Evolutionary conservation across 2,113 vertebrate genomes (phyloP), one percentile per base, ranked within the genome.

Genomic region (Procavia capensis): DNA sequence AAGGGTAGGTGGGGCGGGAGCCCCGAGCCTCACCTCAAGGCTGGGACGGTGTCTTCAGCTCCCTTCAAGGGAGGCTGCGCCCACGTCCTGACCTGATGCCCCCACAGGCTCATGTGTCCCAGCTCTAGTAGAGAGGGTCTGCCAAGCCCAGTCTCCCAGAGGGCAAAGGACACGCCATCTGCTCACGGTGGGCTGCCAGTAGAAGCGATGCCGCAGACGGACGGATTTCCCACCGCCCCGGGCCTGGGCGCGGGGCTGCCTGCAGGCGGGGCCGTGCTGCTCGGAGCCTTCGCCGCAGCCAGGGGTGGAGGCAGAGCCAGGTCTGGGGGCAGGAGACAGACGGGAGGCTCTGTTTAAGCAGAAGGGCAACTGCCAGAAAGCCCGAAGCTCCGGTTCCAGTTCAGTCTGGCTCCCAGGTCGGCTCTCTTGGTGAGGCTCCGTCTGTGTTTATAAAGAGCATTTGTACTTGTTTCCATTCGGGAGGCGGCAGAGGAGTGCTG

Each of bases 401-500:
- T 96, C 92, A 97, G 85, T 75, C 85, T 5, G 3, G 91, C 88
- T 94, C 47, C 43, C 47, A 68, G 92, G 95, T 92, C 83, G 95
- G 78, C 92, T 95, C 90, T 90, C 84, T 61, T 92, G 83, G 81
- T 72, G 93, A 95, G 92, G 90, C 54, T 6, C 61, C 88, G 94
- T 83, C 93, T 97, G 95, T 97, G 97, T 97, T 97, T 97, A 97
- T 74, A 96, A 88, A 95, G 89, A 88, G 61, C 80, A 36, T 95
- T 89, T 88, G 89, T 90, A 81, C 96, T 96, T 97, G 93, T 97
- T 97, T 97, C 95, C 97, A 96, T 81, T 88, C 95, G 96, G 95
- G 89, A 96, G 84, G 80, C 83, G n/a, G 91, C 93, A 81, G 88
- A 95, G 86, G 97, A 97, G 89, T 5, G n/a, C 9, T 54, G 76